Base-by-base conservation (phyloP, 2,888 invertebrate genomes). In the Orthosia incerta region DNA sequence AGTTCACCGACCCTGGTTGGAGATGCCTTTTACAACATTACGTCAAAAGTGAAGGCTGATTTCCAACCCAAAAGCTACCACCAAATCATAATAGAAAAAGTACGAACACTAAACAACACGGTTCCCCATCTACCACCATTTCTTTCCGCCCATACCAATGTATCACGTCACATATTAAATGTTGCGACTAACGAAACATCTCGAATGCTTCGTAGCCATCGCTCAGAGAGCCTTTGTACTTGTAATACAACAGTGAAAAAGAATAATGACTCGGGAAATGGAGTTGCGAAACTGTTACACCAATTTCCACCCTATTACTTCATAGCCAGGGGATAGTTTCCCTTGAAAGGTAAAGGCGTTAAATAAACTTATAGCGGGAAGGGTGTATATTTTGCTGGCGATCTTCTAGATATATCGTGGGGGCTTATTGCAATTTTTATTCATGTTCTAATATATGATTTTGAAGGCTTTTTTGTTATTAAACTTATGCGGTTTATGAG, bases 231-330 rank as follows among this genome's bases (percentile, higher is more conserved):
- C 80, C 84, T 87, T 85, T 87, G 81, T 85, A 87, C 87, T 86
- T 85, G 87, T 78, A 85, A 85, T 87, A 85, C 88, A 86, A 78
- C 84, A 82, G 82, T 86, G 87, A 86, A 88, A 87, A 88, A 88
- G 89, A 87, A 87, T 88, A 88, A 87, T 88, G 88, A 85, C 78
- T 67, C 63, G 72, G 83, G 80, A 86, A 88, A 87, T 88, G 82
- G 80, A 87, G 83, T 87, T 86, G 85, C 69, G 71, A 79, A 85
- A 84, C 74, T 74, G 79, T 74, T 85, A 88, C 75, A 84, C 75
- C 76, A 83, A 81, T 74, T 74, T 67, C 57, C 26, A 85, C 86
- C 64, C 53, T 85, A 83, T 74, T 1, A 11, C 23, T n/a, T 46
- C 13, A 4, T n/a, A 0, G 1, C 31, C 70, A 87, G 23, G 50